Base-by-base conservation (phyloP, 2,888 invertebrate genomes). In the Gymnoscelis rufifasciata region DNA sequence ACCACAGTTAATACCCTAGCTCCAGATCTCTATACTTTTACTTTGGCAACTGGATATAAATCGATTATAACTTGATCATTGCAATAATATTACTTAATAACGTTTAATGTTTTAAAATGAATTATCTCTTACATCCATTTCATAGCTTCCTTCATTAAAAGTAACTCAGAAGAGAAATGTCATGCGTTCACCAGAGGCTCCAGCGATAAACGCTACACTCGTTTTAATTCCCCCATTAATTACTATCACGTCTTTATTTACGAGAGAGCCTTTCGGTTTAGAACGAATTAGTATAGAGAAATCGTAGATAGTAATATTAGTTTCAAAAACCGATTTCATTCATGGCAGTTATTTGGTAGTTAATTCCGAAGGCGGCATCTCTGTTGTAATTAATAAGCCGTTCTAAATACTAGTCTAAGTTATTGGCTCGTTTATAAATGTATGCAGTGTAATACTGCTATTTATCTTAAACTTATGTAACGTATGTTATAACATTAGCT, bases 361-460 rank as follows among this genome's bases (percentile, higher is more conserved):
- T 57, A 47, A 51, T 55, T 54, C 55, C 49, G 47, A 52, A 59
- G 54, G 59, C 59, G 56, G 53, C 56, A 53, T 53, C 52, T 53
- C 59, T 48, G 39, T 45, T 51, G 56, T 66, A 68, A 76, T 74
- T 76, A 76, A 74, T 77, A 74, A 78, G 60, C 60, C 60, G 58
- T 43, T 62, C 66, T 62, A 71, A 64, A 69, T 67, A 63, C 65
- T 66, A 67, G 68, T 68, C 68, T 66, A 3, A 69, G 74, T 74
- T 76, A 76, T 71, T 70, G 70, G 56, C 47, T 62, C 54, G 63
- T 59, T 62, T 60, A 69, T 66, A 71, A 65, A 68, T 33, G 33
- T 66, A 66, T 59, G 50, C 51, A 55, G 58, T 50, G 49, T 54
- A 33, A 62, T 57, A 48, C 53, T 55, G 59, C 61, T 65, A 68